Evolutionary conservation across 2,113 vertebrate species (phyloP).

Genomic region (Phasianus colchicus): DNA sequence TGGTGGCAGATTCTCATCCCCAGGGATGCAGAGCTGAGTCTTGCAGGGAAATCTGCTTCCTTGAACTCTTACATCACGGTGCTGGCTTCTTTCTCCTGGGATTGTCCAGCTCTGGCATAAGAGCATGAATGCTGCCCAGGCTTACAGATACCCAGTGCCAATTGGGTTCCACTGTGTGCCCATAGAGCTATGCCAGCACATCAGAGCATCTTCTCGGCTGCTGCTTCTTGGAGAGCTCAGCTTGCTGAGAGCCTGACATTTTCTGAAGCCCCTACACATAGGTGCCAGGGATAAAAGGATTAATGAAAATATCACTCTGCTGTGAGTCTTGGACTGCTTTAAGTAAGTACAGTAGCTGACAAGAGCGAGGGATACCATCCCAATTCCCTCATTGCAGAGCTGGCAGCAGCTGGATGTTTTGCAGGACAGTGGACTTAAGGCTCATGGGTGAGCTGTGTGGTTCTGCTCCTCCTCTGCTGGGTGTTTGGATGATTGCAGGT

Average conservation of each 20-base stretch:
- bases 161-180: accelerated
- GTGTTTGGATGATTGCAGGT: not conserved
- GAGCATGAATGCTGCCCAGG: accelerated
- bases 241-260: not conserved
- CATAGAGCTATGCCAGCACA: accelerated
- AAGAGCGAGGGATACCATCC: not conserved
- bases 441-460: not conserved
- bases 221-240: not conserved
- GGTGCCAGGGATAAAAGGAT: conserved; percentile 25
- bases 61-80: accelerated
- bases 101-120: not conserved
- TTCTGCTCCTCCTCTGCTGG: not conserved
- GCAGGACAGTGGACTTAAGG: not conserved
- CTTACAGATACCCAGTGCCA: not conserved
- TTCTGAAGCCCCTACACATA: not conserved
- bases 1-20: accelerated
- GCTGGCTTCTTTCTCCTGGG: not conserved
- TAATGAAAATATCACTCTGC: conserved; percentile 22
- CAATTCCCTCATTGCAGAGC: accelerated
- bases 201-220: not conserved
- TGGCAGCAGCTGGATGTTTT: not conserved
- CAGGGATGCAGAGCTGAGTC: not conserved
- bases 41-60: not conserved
- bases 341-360: not conserved
- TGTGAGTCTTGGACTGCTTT: not conserved